phyloP scores from a whole-genome alignment of 2,797 vertebrate genomes.

The Amazona finschi region DNA sequence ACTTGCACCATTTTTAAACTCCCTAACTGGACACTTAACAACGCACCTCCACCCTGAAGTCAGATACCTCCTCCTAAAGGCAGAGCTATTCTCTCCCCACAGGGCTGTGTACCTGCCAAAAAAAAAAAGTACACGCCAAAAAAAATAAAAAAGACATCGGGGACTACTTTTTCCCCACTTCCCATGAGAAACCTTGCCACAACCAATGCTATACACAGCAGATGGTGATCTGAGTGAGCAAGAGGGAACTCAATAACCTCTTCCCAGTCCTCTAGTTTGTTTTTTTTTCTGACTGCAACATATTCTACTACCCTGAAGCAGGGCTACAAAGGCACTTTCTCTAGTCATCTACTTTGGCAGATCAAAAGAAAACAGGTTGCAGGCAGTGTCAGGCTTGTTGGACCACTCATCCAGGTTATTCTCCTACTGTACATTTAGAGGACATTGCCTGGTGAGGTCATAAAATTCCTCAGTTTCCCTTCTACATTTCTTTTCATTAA shows the following conservation, averaged over 20 bases:
- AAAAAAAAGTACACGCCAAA: rapidly evolving
- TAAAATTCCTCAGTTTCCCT: background rate
- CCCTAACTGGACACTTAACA: background rate
- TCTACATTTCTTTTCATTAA: background rate
- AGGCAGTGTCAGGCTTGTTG: background rate
- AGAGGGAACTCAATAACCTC: background rate
- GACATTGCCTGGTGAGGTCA: background rate
- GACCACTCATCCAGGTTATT: background rate
- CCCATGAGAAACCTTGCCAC: background rate
- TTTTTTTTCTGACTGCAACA: background rate
- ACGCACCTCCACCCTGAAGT: background rate
- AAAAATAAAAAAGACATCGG: background rate
- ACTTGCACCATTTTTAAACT: background rate
- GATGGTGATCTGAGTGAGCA: background rate
- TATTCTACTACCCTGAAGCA: background rate
- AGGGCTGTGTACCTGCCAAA: rapidly evolving
- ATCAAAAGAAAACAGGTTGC: background rate
- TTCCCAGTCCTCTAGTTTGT: background rate
- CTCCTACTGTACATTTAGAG: background rate
- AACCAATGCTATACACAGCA: background rate
- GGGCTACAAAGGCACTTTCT: background rate
- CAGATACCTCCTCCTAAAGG: background rate
- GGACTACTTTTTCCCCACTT: background rate
- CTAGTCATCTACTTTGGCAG: background rate
- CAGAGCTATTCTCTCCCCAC: background rate